Conservation (phyloP, 2,113 vertebrate genomes). For the Phasianus colchicus region DNA sequence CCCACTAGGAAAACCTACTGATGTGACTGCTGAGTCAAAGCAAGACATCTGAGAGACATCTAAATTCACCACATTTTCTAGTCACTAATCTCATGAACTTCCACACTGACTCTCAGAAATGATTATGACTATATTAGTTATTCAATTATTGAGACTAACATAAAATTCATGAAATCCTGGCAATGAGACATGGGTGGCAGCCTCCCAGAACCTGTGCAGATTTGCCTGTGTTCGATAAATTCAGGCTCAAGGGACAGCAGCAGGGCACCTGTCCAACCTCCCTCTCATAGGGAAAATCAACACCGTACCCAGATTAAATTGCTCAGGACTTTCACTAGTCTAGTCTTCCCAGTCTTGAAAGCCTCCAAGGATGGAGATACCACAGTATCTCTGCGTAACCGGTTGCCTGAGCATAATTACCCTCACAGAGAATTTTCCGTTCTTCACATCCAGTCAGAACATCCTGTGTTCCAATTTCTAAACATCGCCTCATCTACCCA, state of each 20-base stretch:
- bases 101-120: background rate
- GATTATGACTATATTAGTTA: background rate
- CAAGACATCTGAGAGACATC: background rate
- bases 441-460: background rate
- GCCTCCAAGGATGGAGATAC: background rate
- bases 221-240: background rate
- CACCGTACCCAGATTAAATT: background rate
- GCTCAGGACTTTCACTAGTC: background rate
- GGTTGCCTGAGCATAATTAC: background rate
- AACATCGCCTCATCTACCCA: background rate
- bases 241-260: background rate
- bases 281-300: background rate
- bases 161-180: background rate
- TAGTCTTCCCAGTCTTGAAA: background rate
- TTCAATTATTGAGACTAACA: background rate
- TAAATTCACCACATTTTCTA: background rate
- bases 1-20: background rate
- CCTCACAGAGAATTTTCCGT: background rate
- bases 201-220: background rate
- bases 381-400: background rate
- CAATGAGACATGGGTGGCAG: background rate
- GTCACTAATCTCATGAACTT: background rate
- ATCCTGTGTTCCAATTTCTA: background rate
- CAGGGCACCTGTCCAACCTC: background rate
- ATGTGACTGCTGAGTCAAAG: background rate